Evolutionary conservation across 2,888 invertebrate species (phyloP).

Genomic region (Therioaphis trifolii): DNA sequence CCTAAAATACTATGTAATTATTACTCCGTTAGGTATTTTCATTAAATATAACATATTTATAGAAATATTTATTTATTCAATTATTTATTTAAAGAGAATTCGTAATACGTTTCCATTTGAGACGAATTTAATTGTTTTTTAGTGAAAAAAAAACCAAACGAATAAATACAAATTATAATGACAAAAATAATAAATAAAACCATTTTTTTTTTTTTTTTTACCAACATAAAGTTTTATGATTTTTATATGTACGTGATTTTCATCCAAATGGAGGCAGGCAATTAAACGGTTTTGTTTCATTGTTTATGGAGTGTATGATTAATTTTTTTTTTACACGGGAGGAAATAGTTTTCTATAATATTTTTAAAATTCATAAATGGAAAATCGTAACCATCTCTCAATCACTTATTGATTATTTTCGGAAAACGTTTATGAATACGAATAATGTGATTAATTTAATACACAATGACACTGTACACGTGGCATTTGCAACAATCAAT

Average conservation of each 20-base stretch:
- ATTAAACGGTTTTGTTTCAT: conserved; percentile 4
- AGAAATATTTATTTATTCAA: too few relatives aligned
- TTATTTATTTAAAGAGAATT: too few relatives aligned
- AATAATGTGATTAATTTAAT: too few relatives aligned
- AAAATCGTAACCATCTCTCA: too few relatives aligned
- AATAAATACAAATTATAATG: neutral
- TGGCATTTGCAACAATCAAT: too few relatives aligned
- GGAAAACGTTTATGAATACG: too few relatives aligned
- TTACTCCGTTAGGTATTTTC: too few relatives aligned
- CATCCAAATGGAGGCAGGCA: conserved; percentile 7
- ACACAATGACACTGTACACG: too few relatives aligned
- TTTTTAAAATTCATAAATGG: too few relatives aligned
- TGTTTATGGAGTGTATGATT: conserved; percentile 29
- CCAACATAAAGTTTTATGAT: conserved; percentile 3
- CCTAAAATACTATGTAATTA: neutral
- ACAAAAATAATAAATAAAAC: neutral
- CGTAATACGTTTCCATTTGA: conserved; percentile 1
- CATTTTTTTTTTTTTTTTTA: neutral
- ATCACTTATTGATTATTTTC: too few relatives aligned
- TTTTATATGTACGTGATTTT: conserved; percentile 15
- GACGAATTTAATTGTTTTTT: neutral
- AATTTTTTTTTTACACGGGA: neutral
- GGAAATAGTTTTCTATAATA: neutral
- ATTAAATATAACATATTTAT: too few relatives aligned
- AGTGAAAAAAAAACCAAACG: neutral